phyloP scores from a whole-genome alignment of 2,888 invertebrate species.

The Galerucella calmariensis region DNA sequence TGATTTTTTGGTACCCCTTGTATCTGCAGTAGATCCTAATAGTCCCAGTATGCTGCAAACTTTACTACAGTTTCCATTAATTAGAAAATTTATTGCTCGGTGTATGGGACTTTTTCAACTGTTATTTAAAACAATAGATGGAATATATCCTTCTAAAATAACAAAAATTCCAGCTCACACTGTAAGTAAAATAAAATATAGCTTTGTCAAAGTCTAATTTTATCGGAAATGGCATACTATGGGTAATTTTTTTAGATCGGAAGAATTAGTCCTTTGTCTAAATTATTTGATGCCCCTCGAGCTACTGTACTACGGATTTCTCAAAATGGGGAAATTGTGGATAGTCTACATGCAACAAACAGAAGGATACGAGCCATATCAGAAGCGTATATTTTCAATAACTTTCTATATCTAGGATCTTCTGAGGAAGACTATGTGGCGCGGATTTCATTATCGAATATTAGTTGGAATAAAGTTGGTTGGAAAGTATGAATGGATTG shows the following conservation, averaged over 20 bases:
- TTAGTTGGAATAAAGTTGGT: conserved; percentile 59
- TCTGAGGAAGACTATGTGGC: conserved; percentile 76
- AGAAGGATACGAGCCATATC: conserved; percentile 68
- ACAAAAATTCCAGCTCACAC: conserved; percentile 72
- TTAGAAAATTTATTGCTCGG: conserved; percentile 75
- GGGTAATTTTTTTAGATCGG: conserved; percentile 70
- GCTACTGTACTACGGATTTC: conserved; percentile 75
- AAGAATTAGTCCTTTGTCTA: conserved; percentile 68
- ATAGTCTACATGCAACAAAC: conserved; percentile 74
- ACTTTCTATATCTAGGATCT: conserved; percentile 75
- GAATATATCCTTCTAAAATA: conserved; percentile 74
- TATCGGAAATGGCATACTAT: background rate
- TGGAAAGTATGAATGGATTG: background rate
- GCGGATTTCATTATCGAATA: conserved; percentile 70
- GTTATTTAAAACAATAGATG: conserved; percentile 73
- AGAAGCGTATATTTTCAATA: conserved; percentile 75
- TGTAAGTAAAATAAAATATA: conserved; percentile 63
- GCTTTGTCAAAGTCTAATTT: background rate
- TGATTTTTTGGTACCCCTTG: conserved; percentile 75
- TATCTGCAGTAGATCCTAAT: conserved; percentile 68
- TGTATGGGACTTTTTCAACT: conserved; percentile 71
- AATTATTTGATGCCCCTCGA: conserved; percentile 62
- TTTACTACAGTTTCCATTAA: conserved; percentile 71
- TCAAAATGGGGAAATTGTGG: conserved; percentile 78
- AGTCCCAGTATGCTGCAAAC: conserved; percentile 70